Evolutionary conservation across 2,797 vertebrate species (phyloP), one percentile per base, ranked within the genome.

Genomic region (Amphiprion clarkii): DNA sequence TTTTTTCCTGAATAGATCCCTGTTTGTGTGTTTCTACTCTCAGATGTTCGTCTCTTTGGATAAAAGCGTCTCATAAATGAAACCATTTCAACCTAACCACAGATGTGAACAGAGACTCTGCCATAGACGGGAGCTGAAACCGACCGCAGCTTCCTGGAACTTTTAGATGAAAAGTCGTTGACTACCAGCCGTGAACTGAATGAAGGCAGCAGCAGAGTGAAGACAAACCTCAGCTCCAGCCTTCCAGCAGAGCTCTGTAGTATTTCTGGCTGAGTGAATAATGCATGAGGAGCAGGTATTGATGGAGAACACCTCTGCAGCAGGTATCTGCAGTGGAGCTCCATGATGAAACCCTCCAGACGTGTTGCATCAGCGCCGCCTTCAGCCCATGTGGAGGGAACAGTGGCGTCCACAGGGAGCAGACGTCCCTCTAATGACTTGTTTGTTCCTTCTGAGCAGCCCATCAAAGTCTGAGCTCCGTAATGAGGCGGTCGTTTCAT

Each of bases 401-500:
- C 71, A 81, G 78, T 57, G 75, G 67, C 44, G 88, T 79, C 85
- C 81, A 78, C 64, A 39, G 74, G 59, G 82, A 25, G 14, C 75
- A 79, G 67, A 65, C 2, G 71, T 68, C 31, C 52, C 67, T 87
- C 78, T 87, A 88, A 90, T 71, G 84, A 80, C 84, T 72, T 82
- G 82, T 87, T 88, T 85, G 84, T 85, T 87, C 71, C 68, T 76
- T 70, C 49, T 46, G 74, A 78, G 65, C 31, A 66, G 58, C 33
- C 67, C 77, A 72, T 87, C 83, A 87, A 81, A 84, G 82, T 60
- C 77, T 77, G 7, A 13, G 64, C 63, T 27, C 72, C 58, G 78
- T 75, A 78, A 83, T 58, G 78, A 86, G 77, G 17, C 44, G 46
- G 12, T 62, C 0, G 76, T 77, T 87, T 89, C 83, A 75, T 88